These are phyloP conservation scores for Tipula unca DNA, from an alignment of 2,888 invertebrate species.

Conservation along the genomic window DNA sequence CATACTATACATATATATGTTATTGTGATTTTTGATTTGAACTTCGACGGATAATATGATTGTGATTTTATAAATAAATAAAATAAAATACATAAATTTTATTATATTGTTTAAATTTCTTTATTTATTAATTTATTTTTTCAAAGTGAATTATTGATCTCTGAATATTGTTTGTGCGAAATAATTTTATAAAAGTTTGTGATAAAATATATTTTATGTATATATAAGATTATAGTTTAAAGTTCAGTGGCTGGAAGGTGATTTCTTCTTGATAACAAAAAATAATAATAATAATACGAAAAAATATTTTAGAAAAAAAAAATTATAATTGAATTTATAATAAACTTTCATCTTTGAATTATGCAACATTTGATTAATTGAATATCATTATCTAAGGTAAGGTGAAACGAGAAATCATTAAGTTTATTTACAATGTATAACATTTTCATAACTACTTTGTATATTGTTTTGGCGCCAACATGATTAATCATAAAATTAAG, in stretches of 20 bases:
- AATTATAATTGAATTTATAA: neutral
- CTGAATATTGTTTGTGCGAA: neutral
- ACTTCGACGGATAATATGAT: conserved; percentile 1
- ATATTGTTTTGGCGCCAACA: no score
- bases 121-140: neutral
- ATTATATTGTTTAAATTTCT: neutral
- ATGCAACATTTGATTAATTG: neutral
- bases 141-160: conserved; percentile 1
- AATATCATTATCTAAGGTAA: neutral
- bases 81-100: neutral
- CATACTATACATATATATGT: no score
- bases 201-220: neutral
- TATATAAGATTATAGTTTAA: neutral
- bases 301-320: neutral
- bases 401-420: neutral
- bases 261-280: neutral
- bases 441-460: no score
- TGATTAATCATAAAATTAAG: no score
- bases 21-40: conserved; percentile 17
- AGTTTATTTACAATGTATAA: no score
- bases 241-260: neutral
- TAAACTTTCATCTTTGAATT: neutral
- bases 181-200: neutral
- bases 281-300: neutral
- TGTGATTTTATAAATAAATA: neutral